These are phyloP conservation scores for Lateolabrax maculatus DNA, from an alignment of 2,797 vertebrate species.

Conservation along the genomic window DNA sequence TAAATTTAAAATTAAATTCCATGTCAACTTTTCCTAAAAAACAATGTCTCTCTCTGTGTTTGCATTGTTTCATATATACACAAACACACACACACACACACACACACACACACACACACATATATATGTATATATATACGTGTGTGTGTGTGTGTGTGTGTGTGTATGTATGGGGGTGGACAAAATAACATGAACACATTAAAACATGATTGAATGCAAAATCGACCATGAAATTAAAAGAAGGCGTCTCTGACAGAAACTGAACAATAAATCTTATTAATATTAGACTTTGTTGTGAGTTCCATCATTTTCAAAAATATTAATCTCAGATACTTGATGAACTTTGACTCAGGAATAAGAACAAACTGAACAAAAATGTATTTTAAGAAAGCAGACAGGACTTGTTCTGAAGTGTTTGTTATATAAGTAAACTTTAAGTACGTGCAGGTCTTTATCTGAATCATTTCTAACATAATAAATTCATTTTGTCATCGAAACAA, in stretches of 20 bases:
- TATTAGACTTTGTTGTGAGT: no score
- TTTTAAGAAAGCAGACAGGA: not conserved
- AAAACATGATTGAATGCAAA: not conserved
- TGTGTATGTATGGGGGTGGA: no score
- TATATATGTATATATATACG: no score
- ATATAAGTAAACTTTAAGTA: not conserved
- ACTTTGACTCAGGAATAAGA: not conserved
- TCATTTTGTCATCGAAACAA: not conserved
- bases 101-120: no score
- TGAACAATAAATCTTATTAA: not conserved
- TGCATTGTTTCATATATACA: no score
- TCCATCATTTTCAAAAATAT: not conserved
- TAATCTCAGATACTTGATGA: not conserved
- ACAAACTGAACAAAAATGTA: not conserved
- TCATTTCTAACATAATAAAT: not conserved
- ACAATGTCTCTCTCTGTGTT: not conserved
- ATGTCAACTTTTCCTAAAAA: not conserved
- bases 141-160: no score
- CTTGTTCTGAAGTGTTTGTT: not conserved
- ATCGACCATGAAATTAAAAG: not conserved
- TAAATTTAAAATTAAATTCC: not conserved
- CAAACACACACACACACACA: no score
- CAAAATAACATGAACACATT: slow-evolving; percentile 7
- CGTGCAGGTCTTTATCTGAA: no score
- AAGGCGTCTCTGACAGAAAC: not conserved